A percentile compares a stretch with the other conserved stretches of the same genome.
Evolutionary conservation across 2,797 vertebrate species (phyloP).

Genomic region (Argya squamiceps): DNA sequence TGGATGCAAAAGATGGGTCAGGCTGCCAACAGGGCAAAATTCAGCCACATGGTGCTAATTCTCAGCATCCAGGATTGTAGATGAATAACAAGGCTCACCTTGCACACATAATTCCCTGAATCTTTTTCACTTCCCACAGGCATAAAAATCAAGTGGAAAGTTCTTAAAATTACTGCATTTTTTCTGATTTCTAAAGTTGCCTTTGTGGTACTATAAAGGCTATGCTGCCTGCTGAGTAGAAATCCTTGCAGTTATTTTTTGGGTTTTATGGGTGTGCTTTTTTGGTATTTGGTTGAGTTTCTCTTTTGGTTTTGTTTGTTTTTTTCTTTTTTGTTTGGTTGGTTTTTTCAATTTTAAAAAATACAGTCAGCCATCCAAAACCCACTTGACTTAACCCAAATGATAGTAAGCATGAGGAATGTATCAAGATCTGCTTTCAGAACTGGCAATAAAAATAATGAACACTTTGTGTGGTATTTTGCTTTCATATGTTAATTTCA

Average conservation of each 20-base stretch:
- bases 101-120: not conserved
- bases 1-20: not conserved
- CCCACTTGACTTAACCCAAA: not conserved
- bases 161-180: not conserved
- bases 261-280: not conserved
- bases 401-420: not conserved
- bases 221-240: not conserved
- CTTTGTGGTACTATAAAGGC: not conserved
- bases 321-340: not conserved
- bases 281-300: not conserved
- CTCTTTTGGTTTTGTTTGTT: not conserved
- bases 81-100: not conserved
- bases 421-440: not conserved
- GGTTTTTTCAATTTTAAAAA: not conserved
- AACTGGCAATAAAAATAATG: not conserved
- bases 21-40: not conserved
- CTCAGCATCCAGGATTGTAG: not conserved
- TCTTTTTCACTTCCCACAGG: not conserved
- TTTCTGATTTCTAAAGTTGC: not conserved
- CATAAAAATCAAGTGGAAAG: not conserved
- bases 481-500: slow-evolving; percentile 35
- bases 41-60: not conserved
- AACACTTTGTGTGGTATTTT: not conserved
- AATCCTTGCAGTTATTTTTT: not conserved
- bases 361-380: not conserved